Conservation (phyloP, 2,888 invertebrate genomes). For the Cosmopolites sordidus region DNA sequence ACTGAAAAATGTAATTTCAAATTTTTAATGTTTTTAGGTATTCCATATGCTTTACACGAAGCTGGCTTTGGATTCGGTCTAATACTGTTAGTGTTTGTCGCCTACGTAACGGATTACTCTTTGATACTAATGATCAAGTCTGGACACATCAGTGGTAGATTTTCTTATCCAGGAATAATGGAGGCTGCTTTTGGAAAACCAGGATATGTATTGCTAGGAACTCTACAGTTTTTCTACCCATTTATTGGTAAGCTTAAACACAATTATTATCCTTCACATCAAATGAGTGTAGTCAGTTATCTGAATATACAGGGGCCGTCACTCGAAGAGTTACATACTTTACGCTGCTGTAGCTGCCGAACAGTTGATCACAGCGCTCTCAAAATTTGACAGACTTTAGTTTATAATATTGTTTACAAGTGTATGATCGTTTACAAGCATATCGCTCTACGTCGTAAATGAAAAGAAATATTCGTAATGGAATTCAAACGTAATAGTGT, state of each 20-base stretch:
- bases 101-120: constrained; percentile 76
- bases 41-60: constrained; percentile 76
- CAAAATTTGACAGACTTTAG: no score
- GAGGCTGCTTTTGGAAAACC: constrained; percentile 74
- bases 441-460: no score
- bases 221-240: constrained; percentile 77
- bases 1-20: not conserved
- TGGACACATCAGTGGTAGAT: constrained; percentile 71
- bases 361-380: no score
- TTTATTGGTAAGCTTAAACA: constrained; percentile 71
- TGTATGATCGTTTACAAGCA: no score
- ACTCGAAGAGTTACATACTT: no score
- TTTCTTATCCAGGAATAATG: constrained; percentile 75
- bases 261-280: no score
- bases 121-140: constrained; percentile 71
- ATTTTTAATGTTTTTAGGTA: constrained; percentile 48
- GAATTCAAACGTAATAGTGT: no score
- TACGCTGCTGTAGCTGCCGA: no score
- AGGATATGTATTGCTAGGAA: constrained; percentile 71
- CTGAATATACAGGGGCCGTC: no score
- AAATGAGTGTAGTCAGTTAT: no score
- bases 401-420: no score
- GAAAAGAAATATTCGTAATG: no score
- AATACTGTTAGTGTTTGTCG: constrained; percentile 64
- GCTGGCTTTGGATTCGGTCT: constrained; percentile 77